These are phyloP conservation scores for Microtus pennsylvanicus DNA, from an alignment of 2,113 vertebrate genomes.

Conservation along the genomic window DNA sequence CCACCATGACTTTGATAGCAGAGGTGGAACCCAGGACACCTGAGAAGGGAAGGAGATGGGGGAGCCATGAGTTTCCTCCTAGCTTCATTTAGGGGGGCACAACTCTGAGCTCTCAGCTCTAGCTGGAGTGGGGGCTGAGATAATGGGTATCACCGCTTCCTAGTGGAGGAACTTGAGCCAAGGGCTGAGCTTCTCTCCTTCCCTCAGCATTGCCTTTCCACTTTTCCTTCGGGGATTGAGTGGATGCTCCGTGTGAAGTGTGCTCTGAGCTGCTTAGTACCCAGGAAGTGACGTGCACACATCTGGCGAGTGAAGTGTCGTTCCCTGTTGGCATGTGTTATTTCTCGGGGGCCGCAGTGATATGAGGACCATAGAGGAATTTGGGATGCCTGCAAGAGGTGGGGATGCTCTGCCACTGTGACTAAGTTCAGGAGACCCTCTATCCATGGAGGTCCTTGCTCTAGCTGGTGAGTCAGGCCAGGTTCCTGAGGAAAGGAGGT, in stretches of 20 bases:
- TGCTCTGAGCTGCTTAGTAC: neutral
- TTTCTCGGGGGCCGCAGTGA: neutral
- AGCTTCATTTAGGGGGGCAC: neutral
- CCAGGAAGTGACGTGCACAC: fast-evolving
- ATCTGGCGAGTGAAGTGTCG: too few species aligned
- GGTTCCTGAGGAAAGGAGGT: neutral
- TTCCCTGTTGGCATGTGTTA: neutral
- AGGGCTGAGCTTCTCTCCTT: neutral
- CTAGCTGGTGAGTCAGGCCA: neutral
- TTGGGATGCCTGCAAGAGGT: neutral
- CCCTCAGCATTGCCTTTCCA: neutral
- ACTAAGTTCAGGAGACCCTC: neutral
- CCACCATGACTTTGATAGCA: neutral
- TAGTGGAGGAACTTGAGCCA: neutral
- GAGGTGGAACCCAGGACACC: neutral
- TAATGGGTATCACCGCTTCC: too few species aligned
- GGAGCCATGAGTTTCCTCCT: neutral
- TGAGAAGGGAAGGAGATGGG: neutral
- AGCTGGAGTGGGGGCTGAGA: neutral
- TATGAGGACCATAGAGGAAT: neutral
- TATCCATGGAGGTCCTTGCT: neutral
- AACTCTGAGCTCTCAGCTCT: neutral
- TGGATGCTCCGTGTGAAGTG: neutral
- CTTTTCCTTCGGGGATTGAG: neutral
- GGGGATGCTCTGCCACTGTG: neutral